Conservation (phyloP, 2,113 vertebrate genomes). For the Noturus placidus region DNA sequence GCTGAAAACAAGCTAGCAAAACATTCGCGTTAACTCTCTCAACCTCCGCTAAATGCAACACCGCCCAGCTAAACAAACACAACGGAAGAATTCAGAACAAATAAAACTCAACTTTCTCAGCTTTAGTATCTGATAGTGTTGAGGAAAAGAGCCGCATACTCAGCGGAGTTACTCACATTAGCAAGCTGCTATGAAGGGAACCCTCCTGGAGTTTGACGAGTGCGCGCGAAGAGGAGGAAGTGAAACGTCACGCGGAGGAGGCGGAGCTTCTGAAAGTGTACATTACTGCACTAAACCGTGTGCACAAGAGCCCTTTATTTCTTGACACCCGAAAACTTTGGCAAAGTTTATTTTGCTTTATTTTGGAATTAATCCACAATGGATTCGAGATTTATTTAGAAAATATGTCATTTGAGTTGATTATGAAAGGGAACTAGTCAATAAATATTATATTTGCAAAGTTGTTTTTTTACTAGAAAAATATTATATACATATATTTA, state of each 20-base stretch:
- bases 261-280: not conserved
- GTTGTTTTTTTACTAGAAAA: no score
- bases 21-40: not conserved
- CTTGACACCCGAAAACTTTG: no score
- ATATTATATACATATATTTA: no score
- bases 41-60: not conserved
- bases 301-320: no score
- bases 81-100: not conserved
- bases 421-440: not conserved
- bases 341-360: not conserved
- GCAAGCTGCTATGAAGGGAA: not conserved
- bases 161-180: not conserved
- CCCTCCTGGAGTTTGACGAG: constrained; percentile 7
- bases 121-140: not conserved
- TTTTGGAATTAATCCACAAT: not conserved
- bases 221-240: constrained; percentile 1
- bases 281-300: no score
- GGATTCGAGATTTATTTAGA: not conserved
- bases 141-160: not conserved
- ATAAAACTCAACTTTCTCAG: not conserved
- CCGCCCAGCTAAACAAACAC: not conserved
- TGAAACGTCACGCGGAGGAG: not conserved
- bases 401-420: not conserved
- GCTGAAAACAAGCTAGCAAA: constrained; percentile 11
- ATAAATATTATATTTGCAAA: not conserved